Percentiles rank a stretch among this genome's conserved stretches.
Conservation (phyloP, 2,888 invertebrate species). For the Clistopyga incitator region DNA sequence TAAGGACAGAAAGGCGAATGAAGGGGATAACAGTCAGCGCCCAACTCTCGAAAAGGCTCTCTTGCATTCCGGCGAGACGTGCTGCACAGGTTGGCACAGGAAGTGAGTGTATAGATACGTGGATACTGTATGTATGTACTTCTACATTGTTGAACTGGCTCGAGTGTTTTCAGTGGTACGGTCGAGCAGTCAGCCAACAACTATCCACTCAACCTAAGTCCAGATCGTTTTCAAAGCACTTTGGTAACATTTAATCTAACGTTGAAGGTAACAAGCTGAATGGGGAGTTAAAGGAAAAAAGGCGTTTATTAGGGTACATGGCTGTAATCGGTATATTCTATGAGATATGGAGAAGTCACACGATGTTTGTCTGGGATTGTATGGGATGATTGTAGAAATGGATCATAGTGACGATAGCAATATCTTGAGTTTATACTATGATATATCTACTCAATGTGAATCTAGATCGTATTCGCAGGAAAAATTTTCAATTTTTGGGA, state of each 20-base stretch:
- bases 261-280: background rate
- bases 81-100: constrained; percentile 23
- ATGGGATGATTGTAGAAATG: no score
- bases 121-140: constrained; percentile 15
- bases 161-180: constrained; percentile 13
- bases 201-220: constrained; percentile 16
- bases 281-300: background rate
- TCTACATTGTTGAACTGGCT: constrained; percentile 26
- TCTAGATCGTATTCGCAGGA: no score
- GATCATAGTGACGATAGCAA: no score
- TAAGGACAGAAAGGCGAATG: constrained; percentile 15
- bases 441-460: no score
- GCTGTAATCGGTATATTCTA: background rate
- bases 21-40: constrained; percentile 21
- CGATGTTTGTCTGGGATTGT: no score
- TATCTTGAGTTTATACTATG: no score
- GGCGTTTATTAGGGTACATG: background rate
- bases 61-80: constrained; percentile 24
- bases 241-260: constrained; percentile 18
- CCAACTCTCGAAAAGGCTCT: constrained; percentile 12
- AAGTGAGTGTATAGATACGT: constrained; percentile 8
- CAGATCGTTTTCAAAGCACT: constrained; percentile 19
- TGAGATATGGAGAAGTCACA: no score
- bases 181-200: constrained; percentile 30
- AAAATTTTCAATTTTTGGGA: no score